These are phyloP conservation scores for Coturnix japonica DNA, from an alignment of 2,113 vertebrate genomes.

Conservation along the genomic window DNA sequence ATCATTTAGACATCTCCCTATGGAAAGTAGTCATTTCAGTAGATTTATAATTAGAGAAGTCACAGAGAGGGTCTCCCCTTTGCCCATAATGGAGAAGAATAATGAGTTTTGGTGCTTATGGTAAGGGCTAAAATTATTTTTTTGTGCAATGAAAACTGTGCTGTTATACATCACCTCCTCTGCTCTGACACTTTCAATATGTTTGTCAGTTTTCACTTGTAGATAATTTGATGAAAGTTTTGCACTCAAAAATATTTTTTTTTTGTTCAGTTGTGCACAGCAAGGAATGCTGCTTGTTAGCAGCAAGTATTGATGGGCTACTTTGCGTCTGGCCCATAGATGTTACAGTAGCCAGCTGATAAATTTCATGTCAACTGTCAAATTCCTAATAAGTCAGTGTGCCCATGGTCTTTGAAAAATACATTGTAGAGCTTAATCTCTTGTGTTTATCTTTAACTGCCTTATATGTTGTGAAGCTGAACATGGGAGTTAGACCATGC, in stretches of 20 bases:
- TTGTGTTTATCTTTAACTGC: neutral
- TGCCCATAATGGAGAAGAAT: slow-evolving; percentile 51
- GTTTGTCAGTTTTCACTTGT: slow-evolving; percentile 75
- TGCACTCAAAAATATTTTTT: neutral
- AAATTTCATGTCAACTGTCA: neutral
- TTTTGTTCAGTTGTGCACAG: neutral
- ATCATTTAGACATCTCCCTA: slow-evolving; percentile 58
- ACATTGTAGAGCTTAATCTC: neutral
- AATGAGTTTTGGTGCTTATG: slow-evolving; percentile 50
- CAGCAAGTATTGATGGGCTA: neutral
- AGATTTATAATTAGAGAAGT: slow-evolving; percentile 66
- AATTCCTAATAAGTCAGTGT: neutral
- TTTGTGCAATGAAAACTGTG: slow-evolving; percentile 69
- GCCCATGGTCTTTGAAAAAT: neutral
- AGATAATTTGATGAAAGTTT: slow-evolving; percentile 75
- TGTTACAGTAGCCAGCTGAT: neutral
- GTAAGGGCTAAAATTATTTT: slow-evolving; percentile 67
- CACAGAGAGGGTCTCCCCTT: slow-evolving; percentile 45
- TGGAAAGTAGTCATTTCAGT: slow-evolving; percentile 28
- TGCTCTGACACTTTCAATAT: slow-evolving; percentile 78
- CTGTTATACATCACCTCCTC: slow-evolving; percentile 73
- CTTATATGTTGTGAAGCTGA: neutral
- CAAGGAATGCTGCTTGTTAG: slow-evolving; percentile 7
- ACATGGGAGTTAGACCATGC: neutral
- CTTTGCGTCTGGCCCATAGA: neutral